These are phyloP conservation scores for Alauda arvensis DNA, from an alignment of 2,797 vertebrate genomes.

Conservation along the genomic window DNA sequence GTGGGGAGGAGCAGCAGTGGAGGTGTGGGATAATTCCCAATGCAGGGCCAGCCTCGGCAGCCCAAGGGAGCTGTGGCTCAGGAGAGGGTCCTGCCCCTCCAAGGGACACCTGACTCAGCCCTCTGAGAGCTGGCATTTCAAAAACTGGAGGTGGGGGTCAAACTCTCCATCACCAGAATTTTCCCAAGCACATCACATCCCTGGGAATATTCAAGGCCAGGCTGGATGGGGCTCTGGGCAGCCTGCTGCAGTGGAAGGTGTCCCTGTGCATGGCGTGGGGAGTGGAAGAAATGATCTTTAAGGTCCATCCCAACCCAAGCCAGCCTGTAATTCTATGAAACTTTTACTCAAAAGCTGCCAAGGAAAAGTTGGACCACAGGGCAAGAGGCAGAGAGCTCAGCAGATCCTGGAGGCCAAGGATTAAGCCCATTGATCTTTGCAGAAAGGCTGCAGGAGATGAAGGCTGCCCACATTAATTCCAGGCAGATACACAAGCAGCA, in stretches of 20 bases:
- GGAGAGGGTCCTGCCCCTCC: not conserved
- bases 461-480: not conserved
- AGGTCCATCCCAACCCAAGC: not conserved
- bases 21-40: not conserved
- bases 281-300: not conserved
- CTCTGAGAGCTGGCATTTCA: not conserved
- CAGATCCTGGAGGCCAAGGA: not conserved
- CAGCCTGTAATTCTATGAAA: not conserved
- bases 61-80: not conserved
- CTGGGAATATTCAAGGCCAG: not conserved
- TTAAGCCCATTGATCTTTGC: not conserved
- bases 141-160: not conserved
- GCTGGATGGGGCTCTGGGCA: not conserved
- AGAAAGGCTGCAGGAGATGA: conserved; percentile 24
- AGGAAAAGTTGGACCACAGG: not conserved
- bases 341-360: not conserved
- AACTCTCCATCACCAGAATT: not conserved
- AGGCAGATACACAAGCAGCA: conserved; percentile 22
- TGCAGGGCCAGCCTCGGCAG: accelerated
- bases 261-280: not conserved
- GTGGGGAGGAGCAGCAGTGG: not conserved
- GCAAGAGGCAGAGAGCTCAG: conserved; percentile 8
- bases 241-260: not conserved
- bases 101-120: not conserved
- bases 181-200: not conserved